Conservation (phyloP, 30 jellyfish, hydroid and myxozoan species). For the Catostylus mosaicus region DNA sequence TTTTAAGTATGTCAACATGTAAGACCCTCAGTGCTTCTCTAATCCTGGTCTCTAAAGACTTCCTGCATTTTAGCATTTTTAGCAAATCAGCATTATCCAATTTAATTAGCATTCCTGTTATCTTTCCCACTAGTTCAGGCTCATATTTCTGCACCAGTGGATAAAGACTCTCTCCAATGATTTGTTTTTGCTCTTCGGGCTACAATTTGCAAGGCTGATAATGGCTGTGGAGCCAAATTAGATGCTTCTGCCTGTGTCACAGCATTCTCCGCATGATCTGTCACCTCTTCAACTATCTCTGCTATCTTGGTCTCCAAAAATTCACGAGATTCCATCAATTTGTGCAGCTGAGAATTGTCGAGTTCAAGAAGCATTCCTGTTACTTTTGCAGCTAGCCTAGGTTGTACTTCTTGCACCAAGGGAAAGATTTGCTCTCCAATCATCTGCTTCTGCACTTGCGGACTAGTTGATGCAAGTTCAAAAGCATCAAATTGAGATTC, state of each 20-base stretch:
- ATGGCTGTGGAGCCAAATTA: background rate
- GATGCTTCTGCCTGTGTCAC: constrained; percentile 1
- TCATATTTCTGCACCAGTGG: no score
- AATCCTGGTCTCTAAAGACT: no score
- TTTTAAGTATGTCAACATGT: no score
- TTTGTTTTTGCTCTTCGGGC: no score
- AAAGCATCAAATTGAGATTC: constrained; percentile 65
- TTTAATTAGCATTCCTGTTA: no score
- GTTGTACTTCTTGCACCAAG: constrained; percentile 70
- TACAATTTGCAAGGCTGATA: background rate
- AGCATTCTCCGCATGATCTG: constrained; percentile 88
- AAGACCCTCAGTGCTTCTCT: no score
- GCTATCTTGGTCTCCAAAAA: constrained; percentile 74
- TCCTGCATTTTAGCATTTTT: no score
- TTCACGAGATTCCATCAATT: constrained; percentile 86
- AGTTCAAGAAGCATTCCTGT: constrained; percentile 90
- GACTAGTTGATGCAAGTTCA: constrained; percentile 69
- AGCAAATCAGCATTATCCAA: no score
- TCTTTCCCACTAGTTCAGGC: no score
- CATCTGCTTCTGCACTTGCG: constrained; percentile 88
- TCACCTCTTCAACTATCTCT: constrained; percentile 84
- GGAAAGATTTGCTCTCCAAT: constrained; percentile 90
- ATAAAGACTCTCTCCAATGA: no score
- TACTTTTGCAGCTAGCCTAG: constrained; percentile 80
- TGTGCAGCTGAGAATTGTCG: constrained; percentile 78